Percentiles rank a stretch among this genome's conserved stretches.
phyloP scores from a whole-genome alignment of 2,113 vertebrate species.

The Lota lota region DNA sequence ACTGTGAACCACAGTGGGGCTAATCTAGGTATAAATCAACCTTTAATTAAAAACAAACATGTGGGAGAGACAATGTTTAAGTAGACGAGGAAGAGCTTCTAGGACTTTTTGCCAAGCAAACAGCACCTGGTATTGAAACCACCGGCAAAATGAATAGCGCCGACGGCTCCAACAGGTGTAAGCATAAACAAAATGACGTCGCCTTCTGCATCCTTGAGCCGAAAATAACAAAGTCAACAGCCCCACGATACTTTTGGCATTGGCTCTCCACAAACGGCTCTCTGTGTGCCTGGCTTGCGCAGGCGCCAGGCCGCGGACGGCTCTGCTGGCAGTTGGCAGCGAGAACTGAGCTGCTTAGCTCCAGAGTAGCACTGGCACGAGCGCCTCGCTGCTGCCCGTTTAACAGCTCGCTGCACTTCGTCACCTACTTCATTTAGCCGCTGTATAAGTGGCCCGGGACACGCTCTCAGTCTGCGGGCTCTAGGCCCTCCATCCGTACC shows the following conservation, averaged over 20 bases:
- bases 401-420: conserved; percentile 5
- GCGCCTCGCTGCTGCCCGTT: conserved; percentile 24
- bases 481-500: too few relatives aligned
- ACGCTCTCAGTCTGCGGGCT: too few relatives aligned
- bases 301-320: conserved; percentile 24
- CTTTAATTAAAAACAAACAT: neutral
- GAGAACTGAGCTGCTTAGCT: neutral
- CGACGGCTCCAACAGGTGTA: conserved; percentile 43
- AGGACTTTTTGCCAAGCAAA: conserved; percentile 39
- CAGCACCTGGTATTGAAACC: conserved; percentile 30
- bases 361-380: conserved; percentile 9
- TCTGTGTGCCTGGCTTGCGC: conserved; percentile 53
- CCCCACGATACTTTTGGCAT: conserved; percentile 46
- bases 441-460: neutral
- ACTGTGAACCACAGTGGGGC: too few relatives aligned
- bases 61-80: conserved; percentile 23
- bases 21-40: too few relatives aligned
- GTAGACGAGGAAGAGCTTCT: conserved; percentile 29
- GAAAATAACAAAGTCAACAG: conserved; percentile 64
- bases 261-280: conserved; percentile 49
- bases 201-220: conserved; percentile 35
- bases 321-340: conserved; percentile 26
- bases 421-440: conserved; percentile 13
- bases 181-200: conserved; percentile 55
- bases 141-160: conserved; percentile 30